phyloP scores from a whole-genome alignment of 2,797 vertebrate species.

The Pagetopsis macropterus region DNA sequence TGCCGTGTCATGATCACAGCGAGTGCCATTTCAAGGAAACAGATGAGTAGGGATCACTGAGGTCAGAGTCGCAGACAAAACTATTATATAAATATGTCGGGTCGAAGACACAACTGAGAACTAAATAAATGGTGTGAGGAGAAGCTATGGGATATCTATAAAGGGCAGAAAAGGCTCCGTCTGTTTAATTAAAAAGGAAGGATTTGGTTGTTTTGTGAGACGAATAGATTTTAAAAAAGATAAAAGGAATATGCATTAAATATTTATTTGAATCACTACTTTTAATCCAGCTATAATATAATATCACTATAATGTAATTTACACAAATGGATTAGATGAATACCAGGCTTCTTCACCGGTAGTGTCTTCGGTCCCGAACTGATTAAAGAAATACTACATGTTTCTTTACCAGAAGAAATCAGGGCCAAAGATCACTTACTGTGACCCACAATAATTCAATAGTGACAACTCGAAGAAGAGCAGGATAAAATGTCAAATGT shows the following conservation, averaged over 20 bases:
- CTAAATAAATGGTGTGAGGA: slow-evolving; percentile 26
- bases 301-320: background rate
- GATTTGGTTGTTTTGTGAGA: background rate
- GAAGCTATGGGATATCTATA: slow-evolving; percentile 6
- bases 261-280: background rate
- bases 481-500: background rate
- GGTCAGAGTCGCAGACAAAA: slow-evolving; percentile 22
- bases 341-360: background rate
- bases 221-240: background rate
- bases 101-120: slow-evolving; percentile 11
- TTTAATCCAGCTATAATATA: background rate
- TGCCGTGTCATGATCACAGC: slow-evolving; percentile 21
- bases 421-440: background rate
- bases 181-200: background rate
- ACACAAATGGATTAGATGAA: background rate
- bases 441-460: background rate
- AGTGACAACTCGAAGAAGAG: slow-evolving; percentile 1
- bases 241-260: background rate
- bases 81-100: slow-evolving; percentile 9
- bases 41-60: background rate
- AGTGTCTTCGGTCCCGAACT: background rate
- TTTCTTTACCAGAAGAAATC: background rate
- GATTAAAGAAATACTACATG: background rate
- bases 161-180: background rate
- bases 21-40: slow-evolving; percentile 9